These are phyloP conservation scores for Nysson spinosus DNA, from an alignment of 2,888 invertebrate genomes.

Conservation along the genomic window DNA sequence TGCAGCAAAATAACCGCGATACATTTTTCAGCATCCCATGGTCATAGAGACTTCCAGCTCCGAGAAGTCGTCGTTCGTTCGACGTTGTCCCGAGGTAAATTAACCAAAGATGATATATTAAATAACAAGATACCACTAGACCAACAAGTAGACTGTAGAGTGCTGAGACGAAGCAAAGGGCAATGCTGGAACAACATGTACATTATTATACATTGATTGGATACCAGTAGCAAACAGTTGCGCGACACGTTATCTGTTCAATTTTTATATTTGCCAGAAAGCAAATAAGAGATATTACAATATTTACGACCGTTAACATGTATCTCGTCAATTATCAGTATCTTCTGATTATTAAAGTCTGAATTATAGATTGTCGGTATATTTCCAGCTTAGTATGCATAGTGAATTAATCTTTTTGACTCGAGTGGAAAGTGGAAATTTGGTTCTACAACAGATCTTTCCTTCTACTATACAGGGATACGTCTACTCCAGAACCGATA, in stretches of 20 bases:
- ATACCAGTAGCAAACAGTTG: conserved; percentile 43
- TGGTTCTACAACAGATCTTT: too few species aligned
- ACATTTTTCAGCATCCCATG: conserved; percentile 65
- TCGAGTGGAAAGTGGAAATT: too few species aligned
- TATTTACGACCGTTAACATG: conserved; percentile 50
- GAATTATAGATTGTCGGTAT: conserved; percentile 47
- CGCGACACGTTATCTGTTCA: conserved; percentile 53
- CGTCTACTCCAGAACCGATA: conserved; percentile 56
- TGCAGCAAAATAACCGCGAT: conserved; percentile 68
- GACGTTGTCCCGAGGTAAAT: conserved; percentile 70
- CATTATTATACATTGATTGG: conserved; percentile 53
- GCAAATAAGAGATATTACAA: conserved; percentile 59
- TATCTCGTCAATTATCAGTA: conserved; percentile 52
- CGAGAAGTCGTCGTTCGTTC: conserved; percentile 65
- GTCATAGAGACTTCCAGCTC: conserved; percentile 54
- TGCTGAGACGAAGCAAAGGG: conserved; percentile 77
- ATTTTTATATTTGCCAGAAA: conserved; percentile 50
- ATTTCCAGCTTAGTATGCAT: conserved; percentile 53
- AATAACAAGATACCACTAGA: conserved; percentile 70
- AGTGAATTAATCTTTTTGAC: too few species aligned
- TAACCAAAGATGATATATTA: conserved; percentile 76
- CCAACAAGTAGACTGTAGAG: conserved; percentile 76
- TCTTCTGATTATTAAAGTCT: conserved; percentile 50
- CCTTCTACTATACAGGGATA: too few species aligned
- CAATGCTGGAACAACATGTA: conserved; percentile 75